A percentile compares a stretch with the other conserved stretches of the same genome.
phyloP scores from a whole-genome alignment of 2,113 vertebrate species.

The Rhagologus leucostigma region DNA sequence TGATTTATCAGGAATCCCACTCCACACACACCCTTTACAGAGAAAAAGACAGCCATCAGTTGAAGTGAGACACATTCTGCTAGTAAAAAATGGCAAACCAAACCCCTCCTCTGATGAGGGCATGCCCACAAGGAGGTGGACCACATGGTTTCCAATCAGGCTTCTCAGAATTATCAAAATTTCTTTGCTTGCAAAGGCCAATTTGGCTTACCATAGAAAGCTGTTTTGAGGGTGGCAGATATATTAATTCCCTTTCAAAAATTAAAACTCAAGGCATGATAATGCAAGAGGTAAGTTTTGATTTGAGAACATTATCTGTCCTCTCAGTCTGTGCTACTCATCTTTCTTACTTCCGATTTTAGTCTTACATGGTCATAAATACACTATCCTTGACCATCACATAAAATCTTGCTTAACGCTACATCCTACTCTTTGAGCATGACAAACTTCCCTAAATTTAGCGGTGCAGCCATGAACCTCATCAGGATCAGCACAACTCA shows the following conservation, averaged over 20 bases:
- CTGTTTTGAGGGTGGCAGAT: slow-evolving; percentile 76
- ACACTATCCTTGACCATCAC: background rate
- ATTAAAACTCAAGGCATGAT: slow-evolving; percentile 82
- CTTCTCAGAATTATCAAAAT: slow-evolving; percentile 49
- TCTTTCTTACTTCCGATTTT: background rate
- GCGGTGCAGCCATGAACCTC: slow-evolving; percentile 19
- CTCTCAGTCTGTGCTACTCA: background rate
- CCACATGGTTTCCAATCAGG: slow-evolving; percentile 40
- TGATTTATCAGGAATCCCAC: slow-evolving; percentile 47
- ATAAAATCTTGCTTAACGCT: background rate
- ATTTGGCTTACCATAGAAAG: slow-evolving; percentile 69
- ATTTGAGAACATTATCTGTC: slow-evolving; percentile 68
- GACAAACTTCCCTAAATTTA: background rate
- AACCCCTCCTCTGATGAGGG: slow-evolving; percentile 55
- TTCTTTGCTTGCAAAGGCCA: slow-evolving; percentile 64
- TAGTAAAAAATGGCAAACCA: slow-evolving; percentile 47
- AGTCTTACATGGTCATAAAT: background rate
- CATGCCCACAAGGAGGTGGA: slow-evolving; percentile 64
- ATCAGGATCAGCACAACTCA: slow-evolving; percentile 16
- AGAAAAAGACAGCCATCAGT: slow-evolving; percentile 67
- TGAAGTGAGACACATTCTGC: slow-evolving; percentile 61
- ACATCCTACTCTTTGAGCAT: background rate
- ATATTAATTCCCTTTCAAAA: slow-evolving; percentile 74
- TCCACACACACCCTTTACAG: background rate
- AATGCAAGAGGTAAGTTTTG: slow-evolving; percentile 89